Conservation (phyloP, 2,888 invertebrate genomes). For the Orthonychiurus folsomi region DNA sequence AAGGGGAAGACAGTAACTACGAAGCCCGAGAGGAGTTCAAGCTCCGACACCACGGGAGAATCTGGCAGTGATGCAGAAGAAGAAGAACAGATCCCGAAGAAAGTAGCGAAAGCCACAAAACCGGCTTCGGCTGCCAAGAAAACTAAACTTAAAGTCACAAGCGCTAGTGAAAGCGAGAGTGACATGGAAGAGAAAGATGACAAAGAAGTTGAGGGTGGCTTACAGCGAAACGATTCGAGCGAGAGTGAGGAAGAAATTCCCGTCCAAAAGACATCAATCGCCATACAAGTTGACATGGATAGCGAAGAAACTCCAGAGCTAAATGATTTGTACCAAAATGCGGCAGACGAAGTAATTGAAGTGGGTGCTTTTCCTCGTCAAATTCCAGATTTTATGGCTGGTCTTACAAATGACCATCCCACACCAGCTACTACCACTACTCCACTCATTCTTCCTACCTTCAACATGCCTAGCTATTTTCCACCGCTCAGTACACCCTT, state of each 20-base stretch:
- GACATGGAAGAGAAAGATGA: slow-evolving; percentile 15
- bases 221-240: not conserved
- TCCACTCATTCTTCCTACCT: slow-evolving; percentile 4
- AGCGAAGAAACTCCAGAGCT: slow-evolving; percentile 30
- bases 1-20: not conserved
- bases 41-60: not conserved
- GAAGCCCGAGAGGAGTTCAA: not conserved
- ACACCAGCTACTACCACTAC: not conserved
- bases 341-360: not conserved
- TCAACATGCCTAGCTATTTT: slow-evolving; percentile 1
- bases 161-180: not conserved
- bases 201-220: slow-evolving; percentile 14
- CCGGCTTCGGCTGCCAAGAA: slow-evolving; percentile 3
- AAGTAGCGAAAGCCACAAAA: slow-evolving; percentile 2
- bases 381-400: slow-evolving; percentile 9
- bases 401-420: not conserved
- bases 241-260: slow-evolving; percentile 21
- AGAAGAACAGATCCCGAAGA: slow-evolving; percentile 11
- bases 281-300: slow-evolving; percentile 39
- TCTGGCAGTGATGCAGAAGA: slow-evolving; percentile 13
- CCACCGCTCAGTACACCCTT: slow-evolving; percentile 3
- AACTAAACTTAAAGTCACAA: slow-evolving; percentile 3
- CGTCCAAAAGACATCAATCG: slow-evolving; percentile 28
- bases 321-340: not conserved
- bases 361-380: slow-evolving; percentile 8